phyloP scores from a whole-genome alignment of 2,888 invertebrate genomes.

The Dynastes tityus region DNA sequence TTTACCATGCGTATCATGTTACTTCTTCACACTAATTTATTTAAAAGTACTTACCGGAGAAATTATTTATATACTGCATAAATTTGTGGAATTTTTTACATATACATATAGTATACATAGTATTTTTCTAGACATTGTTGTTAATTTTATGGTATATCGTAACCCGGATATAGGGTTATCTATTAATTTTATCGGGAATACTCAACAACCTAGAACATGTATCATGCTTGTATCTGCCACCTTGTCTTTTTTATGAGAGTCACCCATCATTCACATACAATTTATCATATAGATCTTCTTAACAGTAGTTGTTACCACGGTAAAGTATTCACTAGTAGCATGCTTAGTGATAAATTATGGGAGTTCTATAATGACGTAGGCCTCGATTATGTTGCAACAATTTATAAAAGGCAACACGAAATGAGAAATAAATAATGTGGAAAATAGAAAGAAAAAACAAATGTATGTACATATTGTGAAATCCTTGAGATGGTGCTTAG shows the following conservation, averaged over 20 bases:
- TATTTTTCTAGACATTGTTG: not conserved
- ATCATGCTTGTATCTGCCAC: conserved; percentile 41
- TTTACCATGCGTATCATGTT: no score
- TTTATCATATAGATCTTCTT: conserved; percentile 44
- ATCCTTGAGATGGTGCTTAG: no score
- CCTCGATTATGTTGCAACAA: conserved; percentile 31
- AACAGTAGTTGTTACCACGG: conserved; percentile 47
- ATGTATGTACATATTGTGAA: not conserved
- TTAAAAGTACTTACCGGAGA: no score
- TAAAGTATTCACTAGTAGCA: conserved; percentile 46
- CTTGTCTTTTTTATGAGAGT: conserved; percentile 44
- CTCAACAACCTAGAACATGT: conserved; percentile 37
- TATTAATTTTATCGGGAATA: conserved; percentile 34
- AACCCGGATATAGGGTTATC: conserved; percentile 9
- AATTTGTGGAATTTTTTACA: no score
- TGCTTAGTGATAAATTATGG: conserved; percentile 40
- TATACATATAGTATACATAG: no score
- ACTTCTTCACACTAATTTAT: no score
- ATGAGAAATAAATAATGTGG: conserved; percentile 14
- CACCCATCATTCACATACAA: conserved; percentile 45
- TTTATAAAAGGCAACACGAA: conserved; percentile 12
- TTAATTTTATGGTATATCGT: not conserved
- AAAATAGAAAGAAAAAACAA: not conserved
- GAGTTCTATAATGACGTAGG: conserved; percentile 28
- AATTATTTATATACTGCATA: no score